Evolutionary conservation across 2,113 vertebrate genomes (phyloP), one percentile per base, ranked within the genome.

Genomic region (Felis chaus): DNA sequence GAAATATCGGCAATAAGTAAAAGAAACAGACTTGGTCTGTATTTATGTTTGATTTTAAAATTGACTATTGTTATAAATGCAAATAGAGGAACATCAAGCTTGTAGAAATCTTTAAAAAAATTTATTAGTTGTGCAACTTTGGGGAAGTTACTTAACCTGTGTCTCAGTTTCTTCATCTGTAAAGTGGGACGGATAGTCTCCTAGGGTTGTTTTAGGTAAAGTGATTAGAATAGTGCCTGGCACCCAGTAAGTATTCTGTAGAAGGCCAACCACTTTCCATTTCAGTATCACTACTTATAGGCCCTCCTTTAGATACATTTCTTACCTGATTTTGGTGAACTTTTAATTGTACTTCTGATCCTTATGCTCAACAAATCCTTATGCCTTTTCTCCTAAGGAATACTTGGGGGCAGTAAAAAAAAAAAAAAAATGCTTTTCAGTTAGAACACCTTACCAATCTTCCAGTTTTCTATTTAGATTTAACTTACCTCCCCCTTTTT

Each of bases 21-120:
- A 73, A 74, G n/a, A 45, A 83, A 85, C 9, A 92, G 23, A 85
- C 19, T 33, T 91, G 45, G 41, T 69, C 19, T 94, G 9, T 78
- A 50, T 88, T 94, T 91, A 89, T 21, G 91, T 89, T 95, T 89
- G 23, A 73, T 92, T 92, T 96, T 80, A 92, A 94, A 96, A 85
- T 5, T 68, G 65, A 81, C 18, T 92, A 4, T 82, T 89, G 2
- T 53, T 95, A 92, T 31, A 95, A 81, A 94, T 95, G 66, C 45
- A 95, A 80, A 76, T 33, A 90, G 50, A 74, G 16, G 66, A 63
- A 93, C 14, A 68, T 4, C 7, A 76, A 19, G 53, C 27, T 86
- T 97, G n/a, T 23, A 94, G 29, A 93, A 86, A 95, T 74, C 23
- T 36, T 36, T 81, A 93, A 78, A 48, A 93, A 96, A 93, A 73